Evolutionary conservation across 2,113 vertebrate genomes (phyloP).

Genomic region (Pimephales promelas): DNA sequence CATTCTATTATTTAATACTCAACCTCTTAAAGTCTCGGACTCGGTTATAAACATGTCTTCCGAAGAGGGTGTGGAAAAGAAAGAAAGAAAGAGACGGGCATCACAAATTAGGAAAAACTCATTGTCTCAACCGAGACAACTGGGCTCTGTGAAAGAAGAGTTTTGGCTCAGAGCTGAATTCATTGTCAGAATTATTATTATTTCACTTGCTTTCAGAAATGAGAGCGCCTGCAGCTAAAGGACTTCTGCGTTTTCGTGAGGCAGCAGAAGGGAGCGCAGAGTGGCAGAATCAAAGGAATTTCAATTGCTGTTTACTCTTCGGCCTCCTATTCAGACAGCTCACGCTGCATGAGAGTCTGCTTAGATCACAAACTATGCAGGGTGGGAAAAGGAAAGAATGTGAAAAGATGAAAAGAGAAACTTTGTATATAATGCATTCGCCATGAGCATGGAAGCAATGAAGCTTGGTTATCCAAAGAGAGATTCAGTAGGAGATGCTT

Average conservation of each 20-base stretch:
- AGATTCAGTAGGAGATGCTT: not conserved
- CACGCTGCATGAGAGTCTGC: constrained; percentile 3
- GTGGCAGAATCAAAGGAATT: constrained; percentile 44
- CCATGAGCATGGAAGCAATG: not conserved
- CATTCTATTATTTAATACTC: not conserved
- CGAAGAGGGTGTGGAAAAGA: not conserved
- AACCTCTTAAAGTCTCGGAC: not conserved
- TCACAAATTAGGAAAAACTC: not conserved
- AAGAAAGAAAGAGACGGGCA: not conserved
- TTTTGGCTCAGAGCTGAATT: constrained; percentile 4
- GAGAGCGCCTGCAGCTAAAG: constrained; percentile 19
- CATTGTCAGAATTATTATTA: constrained; percentile 29
- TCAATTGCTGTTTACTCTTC: constrained; percentile 44
- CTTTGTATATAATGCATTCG: constrained; percentile 9
- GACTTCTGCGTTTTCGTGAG: constrained; percentile 33
- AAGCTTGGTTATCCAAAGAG: constrained; percentile 7
- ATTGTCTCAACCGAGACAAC: constrained; percentile 5
- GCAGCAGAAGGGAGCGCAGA: not conserved
- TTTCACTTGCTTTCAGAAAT: constrained; percentile 32
- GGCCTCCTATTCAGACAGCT: constrained; percentile 26
- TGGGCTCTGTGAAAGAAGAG: not conserved
- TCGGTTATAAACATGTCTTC: not conserved
- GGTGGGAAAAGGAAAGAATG: constrained; percentile 9
- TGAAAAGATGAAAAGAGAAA: constrained; percentile 39
- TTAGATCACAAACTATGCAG: constrained; percentile 19